Evolutionary conservation across 1,140 invertebrate species (phyloP).

Genomic region (Tetramorium alpestre): DNA sequence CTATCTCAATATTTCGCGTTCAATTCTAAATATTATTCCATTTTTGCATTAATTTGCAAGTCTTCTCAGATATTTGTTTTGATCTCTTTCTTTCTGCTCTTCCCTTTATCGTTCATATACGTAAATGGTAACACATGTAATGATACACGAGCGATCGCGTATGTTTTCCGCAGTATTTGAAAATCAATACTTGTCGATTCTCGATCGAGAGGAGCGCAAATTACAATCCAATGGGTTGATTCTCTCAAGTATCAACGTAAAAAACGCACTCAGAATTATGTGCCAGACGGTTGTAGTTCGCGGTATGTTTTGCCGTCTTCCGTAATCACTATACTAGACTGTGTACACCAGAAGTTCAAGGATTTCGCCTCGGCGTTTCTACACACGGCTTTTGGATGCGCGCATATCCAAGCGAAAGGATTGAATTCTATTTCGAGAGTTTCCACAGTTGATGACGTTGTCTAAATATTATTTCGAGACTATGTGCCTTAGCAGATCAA

Average conservation of each 20-base stretch:
- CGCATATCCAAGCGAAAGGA: background rate
- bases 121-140: background rate
- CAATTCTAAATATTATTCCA: too few relatives aligned
- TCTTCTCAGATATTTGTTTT: background rate
- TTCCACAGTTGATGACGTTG: background rate
- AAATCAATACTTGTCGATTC: slow-evolving; percentile 19
- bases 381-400: background rate
- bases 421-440: background rate
- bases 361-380: slow-evolving; percentile 24
- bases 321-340: slow-evolving; percentile 52
- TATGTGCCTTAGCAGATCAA: background rate
- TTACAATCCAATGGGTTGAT: background rate
- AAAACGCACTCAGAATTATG: slow-evolving; percentile 51
- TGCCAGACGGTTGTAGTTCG: slow-evolving; percentile 18
- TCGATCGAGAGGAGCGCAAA: slow-evolving; percentile 2
- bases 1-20: too few relatives aligned
- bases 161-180: background rate
- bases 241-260: background rate
- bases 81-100: background rate
- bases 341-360: slow-evolving; percentile 27
- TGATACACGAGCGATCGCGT: background rate
- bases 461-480: background rate
- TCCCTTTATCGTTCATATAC: background rate
- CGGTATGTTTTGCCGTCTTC: slow-evolving; percentile 47
- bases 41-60: background rate